Evolutionary conservation across 2,888 invertebrate genomes (phyloP).

Genomic region (Maniola hyperantus): DNA sequence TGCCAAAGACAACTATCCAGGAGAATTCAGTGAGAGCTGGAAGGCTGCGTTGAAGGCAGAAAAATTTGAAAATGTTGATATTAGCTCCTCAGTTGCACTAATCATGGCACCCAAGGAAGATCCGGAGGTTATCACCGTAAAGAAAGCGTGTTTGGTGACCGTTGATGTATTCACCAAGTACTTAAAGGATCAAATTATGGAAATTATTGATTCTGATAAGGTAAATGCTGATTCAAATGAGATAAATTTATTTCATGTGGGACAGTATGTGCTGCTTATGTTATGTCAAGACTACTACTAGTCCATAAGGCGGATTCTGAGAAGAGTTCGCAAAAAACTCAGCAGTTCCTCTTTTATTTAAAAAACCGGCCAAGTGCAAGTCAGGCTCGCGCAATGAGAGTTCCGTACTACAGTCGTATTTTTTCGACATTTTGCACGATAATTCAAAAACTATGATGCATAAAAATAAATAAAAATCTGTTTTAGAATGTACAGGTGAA

Average conservation of each 20-base stretch:
- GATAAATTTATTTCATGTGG: background rate
- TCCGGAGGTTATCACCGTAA: constrained; percentile 92
- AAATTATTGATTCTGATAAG: constrained; percentile 98
- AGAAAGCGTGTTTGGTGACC: constrained; percentile 96
- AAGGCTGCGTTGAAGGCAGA: constrained; percentile 88
- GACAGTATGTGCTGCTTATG: too few relatives aligned
- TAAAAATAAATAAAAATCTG: too few relatives aligned
- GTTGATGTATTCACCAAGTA: constrained; percentile 98
- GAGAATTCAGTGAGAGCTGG: constrained; percentile 97
- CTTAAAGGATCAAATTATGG: constrained; percentile 98
- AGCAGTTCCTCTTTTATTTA: too few relatives aligned
- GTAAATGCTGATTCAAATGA: constrained; percentile 61
- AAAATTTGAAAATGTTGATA: constrained; percentile 92
- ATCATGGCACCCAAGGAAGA: constrained; percentile 98
- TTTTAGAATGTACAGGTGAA: too few relatives aligned
- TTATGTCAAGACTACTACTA: too few relatives aligned
- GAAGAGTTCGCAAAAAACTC: too few relatives aligned
- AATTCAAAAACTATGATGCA: too few relatives aligned
- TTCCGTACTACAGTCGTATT: too few relatives aligned
- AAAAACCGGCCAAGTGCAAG: too few relatives aligned
- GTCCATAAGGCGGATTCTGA: too few relatives aligned
- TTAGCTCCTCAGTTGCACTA: constrained; percentile 92
- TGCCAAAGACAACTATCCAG: constrained; percentile 95
- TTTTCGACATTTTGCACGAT: too few relatives aligned
- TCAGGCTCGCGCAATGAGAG: too few relatives aligned